phyloP scores from a whole-genome alignment of 2,888 invertebrate genomes.

The Eubasilissa splendida region DNA sequence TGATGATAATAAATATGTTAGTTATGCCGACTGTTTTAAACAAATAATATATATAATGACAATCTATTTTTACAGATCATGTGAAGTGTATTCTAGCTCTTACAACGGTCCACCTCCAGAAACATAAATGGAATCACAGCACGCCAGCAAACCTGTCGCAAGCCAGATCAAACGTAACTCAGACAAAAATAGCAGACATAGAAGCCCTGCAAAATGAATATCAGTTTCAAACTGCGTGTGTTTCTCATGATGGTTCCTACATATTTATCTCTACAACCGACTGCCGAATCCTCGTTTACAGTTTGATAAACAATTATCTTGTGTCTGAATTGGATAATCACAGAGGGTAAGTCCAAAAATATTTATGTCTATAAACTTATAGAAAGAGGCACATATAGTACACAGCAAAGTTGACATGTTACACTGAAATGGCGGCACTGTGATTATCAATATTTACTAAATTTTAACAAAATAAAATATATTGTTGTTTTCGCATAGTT shows the following conservation, averaged over 20 bases:
- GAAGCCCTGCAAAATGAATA: slow-evolving; percentile 64
- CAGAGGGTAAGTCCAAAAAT: slow-evolving; percentile 65
- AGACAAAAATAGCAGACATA: slow-evolving; percentile 62
- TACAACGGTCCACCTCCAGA: slow-evolving; percentile 65
- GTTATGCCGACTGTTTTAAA: background rate
- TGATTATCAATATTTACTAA: no score
- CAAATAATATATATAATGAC: background rate
- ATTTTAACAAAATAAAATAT: no score
- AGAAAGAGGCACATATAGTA: no score
- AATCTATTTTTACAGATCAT: slow-evolving; percentile 62
- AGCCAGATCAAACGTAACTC: slow-evolving; percentile 54
- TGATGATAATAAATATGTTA: no score
- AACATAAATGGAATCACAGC: slow-evolving; percentile 63
- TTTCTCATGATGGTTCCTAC: slow-evolving; percentile 67
- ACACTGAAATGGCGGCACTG: no score
- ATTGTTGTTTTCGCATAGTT: no score
- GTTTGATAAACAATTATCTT: slow-evolving; percentile 65
- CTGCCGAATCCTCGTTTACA: slow-evolving; percentile 66
- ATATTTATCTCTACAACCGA: slow-evolving; percentile 69
- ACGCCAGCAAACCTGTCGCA: slow-evolving; percentile 8
- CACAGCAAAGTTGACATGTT: no score
- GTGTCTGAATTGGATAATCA: slow-evolving; percentile 68
- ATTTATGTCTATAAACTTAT: no score
- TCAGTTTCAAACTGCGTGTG: slow-evolving; percentile 65
- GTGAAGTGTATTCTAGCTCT: slow-evolving; percentile 66